phyloP scores from a whole-genome alignment of 2,797 vertebrate species.

The Catostomus latipinnis region DNA sequence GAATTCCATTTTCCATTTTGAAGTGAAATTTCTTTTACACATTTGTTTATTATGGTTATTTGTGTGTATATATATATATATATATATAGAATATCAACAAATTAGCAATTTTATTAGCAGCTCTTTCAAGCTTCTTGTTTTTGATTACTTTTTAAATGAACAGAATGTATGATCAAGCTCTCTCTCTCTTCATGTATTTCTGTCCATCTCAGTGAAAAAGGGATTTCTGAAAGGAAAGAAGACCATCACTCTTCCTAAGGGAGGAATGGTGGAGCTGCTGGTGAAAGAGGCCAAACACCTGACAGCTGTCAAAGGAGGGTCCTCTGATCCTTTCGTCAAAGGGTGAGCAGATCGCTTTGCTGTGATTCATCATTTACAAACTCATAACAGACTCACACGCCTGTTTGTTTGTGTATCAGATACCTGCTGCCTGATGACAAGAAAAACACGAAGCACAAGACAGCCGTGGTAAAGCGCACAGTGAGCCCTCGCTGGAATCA shows the following conservation, averaged over 20 bases:
- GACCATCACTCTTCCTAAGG: constrained; percentile 80
- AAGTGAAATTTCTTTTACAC: too few relatives aligned
- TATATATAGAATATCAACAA: too few relatives aligned
- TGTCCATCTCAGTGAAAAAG: constrained; percentile 84
- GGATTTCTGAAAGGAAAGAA: constrained; percentile 87
- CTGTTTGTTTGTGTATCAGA: constrained; percentile 66
- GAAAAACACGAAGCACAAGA: constrained; percentile 98
- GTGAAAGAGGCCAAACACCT: constrained; percentile 97
- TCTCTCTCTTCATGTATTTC: background rate
- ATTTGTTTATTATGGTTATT: too few relatives aligned
- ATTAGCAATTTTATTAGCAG: too few relatives aligned
- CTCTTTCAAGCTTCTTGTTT: too few relatives aligned
- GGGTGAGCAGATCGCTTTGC: constrained; percentile 77
- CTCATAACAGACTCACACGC: background rate
- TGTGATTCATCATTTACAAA: background rate
- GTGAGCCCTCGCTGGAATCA: constrained; percentile 97
- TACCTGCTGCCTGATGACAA: constrained; percentile 94
- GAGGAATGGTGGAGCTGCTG: constrained; percentile 93
- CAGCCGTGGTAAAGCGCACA: constrained; percentile 86
- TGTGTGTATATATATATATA: too few relatives aligned
- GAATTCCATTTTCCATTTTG: too few relatives aligned
- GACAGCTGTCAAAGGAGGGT: constrained; percentile 92
- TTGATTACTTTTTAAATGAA: background rate
- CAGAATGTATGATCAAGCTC: background rate
- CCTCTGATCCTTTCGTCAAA: constrained; percentile 97